A percentile compares a stretch with the other conserved stretches of the same genome.
phyloP scores from a whole-genome alignment of 2,113 vertebrate species.

The Megatriorchis doriae region DNA sequence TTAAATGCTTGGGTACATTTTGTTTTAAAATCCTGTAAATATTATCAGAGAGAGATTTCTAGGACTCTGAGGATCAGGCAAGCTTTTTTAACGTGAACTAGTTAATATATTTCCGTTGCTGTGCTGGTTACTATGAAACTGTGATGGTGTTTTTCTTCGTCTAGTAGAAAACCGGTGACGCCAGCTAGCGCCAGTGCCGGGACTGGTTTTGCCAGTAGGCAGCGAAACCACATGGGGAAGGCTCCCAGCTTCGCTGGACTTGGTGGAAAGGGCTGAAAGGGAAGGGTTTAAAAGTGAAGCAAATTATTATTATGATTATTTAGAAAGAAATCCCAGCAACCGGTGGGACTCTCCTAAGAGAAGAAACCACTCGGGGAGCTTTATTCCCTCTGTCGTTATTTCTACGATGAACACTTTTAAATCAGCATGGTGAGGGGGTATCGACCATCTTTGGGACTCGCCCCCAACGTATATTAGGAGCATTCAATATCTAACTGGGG shows the following conservation, averaged over 20 bases:
- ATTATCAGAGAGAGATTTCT: neutral
- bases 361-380: neutral
- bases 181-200: neutral
- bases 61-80: neutral
- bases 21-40: constrained; percentile 65
- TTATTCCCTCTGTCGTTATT: neutral
- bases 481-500: neutral
- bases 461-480: neutral
- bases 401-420: neutral
- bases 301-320: neutral
- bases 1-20: constrained; percentile 66
- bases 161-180: neutral
- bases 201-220: neutral
- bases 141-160: neutral
- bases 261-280: neutral
- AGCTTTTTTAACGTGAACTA: neutral
- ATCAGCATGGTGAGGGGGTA: neutral
- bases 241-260: neutral
- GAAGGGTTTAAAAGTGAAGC: neutral
- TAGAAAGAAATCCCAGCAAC: neutral
- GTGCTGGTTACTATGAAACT: neutral
- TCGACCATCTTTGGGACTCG: fast-evolving
- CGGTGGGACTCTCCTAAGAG: neutral
- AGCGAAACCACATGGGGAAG: neutral
- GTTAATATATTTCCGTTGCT: neutral